These are phyloP conservation scores for Nasonia giraulti DNA, from an alignment of 1,140 invertebrate species.

Conservation along the genomic window DNA sequence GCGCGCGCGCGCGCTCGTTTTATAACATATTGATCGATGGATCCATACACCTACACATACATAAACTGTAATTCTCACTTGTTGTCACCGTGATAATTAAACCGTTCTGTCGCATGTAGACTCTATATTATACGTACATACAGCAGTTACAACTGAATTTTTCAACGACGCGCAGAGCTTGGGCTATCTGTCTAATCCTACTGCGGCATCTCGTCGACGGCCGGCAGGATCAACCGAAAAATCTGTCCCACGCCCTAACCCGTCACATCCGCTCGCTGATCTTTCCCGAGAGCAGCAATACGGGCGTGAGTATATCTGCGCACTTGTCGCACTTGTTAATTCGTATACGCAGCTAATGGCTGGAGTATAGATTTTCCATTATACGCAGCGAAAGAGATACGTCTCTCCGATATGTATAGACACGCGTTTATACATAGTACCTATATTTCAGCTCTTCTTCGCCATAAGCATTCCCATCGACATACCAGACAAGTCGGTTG, in stretches of 20 bases:
- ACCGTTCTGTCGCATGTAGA: too few species aligned
- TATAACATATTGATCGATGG: background rate
- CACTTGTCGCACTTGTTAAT: background rate
- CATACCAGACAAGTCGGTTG: slow-evolving; percentile 66
- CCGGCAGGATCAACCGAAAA: background rate
- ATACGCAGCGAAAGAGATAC: too few species aligned
- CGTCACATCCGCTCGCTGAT: slow-evolving; percentile 67
- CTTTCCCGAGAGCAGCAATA: slow-evolving; percentile 65
- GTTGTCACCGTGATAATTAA: too few species aligned
- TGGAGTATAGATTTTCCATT: background rate
- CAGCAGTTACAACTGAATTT: too few species aligned
- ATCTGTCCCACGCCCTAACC: slow-evolving; percentile 47
- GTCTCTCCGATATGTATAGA: background rate
- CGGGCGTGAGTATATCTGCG: slow-evolving; percentile 60
- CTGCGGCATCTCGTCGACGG: background rate
- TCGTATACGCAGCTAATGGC: background rate
- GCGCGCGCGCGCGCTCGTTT: background rate
- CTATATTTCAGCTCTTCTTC: slow-evolving; percentile 68
- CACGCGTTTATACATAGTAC: background rate
- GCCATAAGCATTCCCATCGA: slow-evolving; percentile 69
- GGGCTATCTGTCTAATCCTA: background rate
- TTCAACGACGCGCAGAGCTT: background rate
- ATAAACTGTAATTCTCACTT: too few species aligned
- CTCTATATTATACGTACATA: too few species aligned
- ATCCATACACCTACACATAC: too few species aligned